Evolutionary conservation across 2,797 vertebrate genomes (phyloP), one percentile per base, ranked within the genome.

Genomic region (Pseudomugil tenellus): DNA sequence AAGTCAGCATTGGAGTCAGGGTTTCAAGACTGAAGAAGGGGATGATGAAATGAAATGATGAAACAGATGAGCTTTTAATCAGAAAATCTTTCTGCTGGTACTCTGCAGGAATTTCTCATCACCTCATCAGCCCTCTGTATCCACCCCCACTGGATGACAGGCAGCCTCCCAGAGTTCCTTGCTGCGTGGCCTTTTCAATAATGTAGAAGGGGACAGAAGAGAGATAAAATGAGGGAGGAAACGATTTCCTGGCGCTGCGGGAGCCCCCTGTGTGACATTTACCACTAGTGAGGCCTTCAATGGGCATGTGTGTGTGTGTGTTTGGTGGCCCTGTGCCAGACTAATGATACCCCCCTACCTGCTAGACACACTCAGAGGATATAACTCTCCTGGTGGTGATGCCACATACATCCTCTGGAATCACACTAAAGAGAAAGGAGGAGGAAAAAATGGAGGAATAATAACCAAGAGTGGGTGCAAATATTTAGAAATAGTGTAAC

Each of bases 121-220:
- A 70, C 80, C 77, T 87, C 84, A 76, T 87, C 78, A 80, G 54
- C 58, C 76, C 60, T 64, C 56, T 43, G 56, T 37, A 54, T 37
- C 72, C 63, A 12, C 65, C 66, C 56, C 61, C 57, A 11, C 57
- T 28, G 84, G 84, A 80, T 58, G 52, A 28, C n/a, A 58, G 67
- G 76, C 72, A 58, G 52, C 80, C 76, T 85, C 91, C 89, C 82
- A 88, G 79, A 77, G 84, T 81, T 85, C 83, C 81, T 83, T 79
- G 87, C 88, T 82, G 87, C 77, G 80, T 92, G 91, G 91, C 90
- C 90, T 92, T 92, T 91, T 93, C 84, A 92, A 93, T 93, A 91
- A 93, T 91, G 89, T 87, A 92, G 70, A 79, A 70, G 31, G 67
- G 65, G 70, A 59, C 58, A 48, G 67, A 63, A 58, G 70, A 68